Evolutionary conservation across 2,113 vertebrate genomes (phyloP).

Genomic region (Vulpes vulpes): DNA sequence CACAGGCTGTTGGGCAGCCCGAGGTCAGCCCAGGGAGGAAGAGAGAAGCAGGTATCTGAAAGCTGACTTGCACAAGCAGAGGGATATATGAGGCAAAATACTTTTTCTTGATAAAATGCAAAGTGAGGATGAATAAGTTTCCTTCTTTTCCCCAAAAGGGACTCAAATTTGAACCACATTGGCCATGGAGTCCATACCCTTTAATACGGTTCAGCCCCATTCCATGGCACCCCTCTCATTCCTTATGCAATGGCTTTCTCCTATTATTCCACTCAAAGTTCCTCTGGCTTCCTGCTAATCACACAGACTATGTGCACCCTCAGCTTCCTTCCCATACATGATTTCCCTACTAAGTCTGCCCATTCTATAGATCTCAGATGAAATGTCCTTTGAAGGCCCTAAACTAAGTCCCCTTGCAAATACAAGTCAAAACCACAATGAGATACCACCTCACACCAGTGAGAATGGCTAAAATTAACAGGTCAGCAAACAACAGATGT

Average conservation of each 20-base stretch:
- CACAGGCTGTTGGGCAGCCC: neutral
- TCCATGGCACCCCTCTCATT: accelerated
- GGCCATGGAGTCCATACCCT: neutral
- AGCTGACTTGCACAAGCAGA: neutral
- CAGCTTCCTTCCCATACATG: neutral
- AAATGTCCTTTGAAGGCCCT: neutral
- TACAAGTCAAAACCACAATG: no score
- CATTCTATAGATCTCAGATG: neutral
- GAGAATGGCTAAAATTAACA: no score
- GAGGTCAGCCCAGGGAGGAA: neutral
- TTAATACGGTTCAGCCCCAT: neutral
- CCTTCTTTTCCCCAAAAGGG: neutral
- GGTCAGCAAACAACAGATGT: no score
- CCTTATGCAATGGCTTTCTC: neutral
- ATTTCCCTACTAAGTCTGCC: neutral
- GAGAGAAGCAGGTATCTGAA: neutral
- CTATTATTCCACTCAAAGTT: neutral
- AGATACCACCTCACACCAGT: no score
- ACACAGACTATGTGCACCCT: neutral
- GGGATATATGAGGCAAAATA: neutral
- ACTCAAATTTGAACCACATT: neutral
- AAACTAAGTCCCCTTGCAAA: neutral
- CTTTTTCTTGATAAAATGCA: neutral
- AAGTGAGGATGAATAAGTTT: neutral
- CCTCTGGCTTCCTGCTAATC: neutral